A percentile compares a stretch with the other conserved stretches of the same genome.
These are phyloP conservation scores for Struthidea cinerea DNA, from an alignment of 2,113 vertebrate species.

Conservation along the genomic window DNA sequence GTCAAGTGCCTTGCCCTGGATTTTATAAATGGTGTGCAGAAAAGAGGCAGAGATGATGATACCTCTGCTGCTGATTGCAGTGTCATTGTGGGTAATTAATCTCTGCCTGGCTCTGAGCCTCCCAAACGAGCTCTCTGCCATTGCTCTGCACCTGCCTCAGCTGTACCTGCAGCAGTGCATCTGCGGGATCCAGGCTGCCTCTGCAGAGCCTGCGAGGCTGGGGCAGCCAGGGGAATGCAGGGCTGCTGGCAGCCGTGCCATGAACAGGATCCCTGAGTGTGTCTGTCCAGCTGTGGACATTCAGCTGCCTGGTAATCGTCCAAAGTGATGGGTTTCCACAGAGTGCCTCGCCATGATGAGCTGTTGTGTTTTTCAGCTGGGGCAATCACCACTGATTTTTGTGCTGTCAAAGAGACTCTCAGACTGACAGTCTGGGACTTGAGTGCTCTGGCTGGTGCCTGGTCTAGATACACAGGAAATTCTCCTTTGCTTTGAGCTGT, in stretches of 20 bases:
- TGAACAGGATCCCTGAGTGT: accelerated
- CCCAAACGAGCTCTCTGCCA: neutral
- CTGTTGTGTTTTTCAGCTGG: neutral
- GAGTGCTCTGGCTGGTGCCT: neutral
- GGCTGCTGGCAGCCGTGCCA: neutral
- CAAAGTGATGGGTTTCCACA: accelerated
- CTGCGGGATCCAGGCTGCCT: neutral
- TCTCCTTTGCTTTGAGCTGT: neutral
- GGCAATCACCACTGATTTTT: neutral
- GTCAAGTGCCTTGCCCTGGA: neutral
- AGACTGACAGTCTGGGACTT: neutral
- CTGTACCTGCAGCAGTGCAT: neutral
- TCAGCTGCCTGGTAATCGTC: neutral
- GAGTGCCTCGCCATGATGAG: neutral
- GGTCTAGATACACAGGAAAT: neutral
- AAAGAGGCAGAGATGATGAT: neutral
- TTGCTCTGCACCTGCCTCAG: neutral
- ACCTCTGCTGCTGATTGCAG: neutral
- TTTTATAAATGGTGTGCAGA: neutral
- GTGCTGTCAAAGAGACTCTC: neutral
- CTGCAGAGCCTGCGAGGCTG: neutral
- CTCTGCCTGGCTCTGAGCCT: neutral
- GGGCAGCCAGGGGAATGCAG: accelerated
- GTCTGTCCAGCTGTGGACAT: neutral
- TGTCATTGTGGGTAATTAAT: neutral